Evolutionary conservation across 1,140 invertebrate genomes (phyloP).

Genomic region (Drosophila oshimai): DNA sequence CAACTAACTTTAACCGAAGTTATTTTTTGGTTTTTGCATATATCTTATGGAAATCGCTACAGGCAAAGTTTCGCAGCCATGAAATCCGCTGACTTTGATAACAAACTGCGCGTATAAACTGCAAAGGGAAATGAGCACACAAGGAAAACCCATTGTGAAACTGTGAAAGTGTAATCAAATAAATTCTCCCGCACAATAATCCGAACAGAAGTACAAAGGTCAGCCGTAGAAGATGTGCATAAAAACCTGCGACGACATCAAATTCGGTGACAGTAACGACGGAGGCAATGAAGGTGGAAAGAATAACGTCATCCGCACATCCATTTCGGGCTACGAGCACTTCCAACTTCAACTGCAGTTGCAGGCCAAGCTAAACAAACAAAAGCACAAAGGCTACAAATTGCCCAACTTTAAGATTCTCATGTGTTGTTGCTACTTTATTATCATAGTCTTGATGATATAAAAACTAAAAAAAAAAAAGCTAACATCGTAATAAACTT

Average conservation of each 20-base stretch:
- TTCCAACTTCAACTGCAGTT: conserved; percentile 49
- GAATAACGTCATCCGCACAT: conserved; percentile 39
- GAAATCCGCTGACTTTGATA: conserved; percentile 57
- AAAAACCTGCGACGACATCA: conserved; percentile 61
- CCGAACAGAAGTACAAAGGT: conserved; percentile 28
- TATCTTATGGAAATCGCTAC: conserved; percentile 51
- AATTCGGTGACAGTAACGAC: conserved; percentile 38
- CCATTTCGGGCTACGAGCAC: conserved; percentile 12
- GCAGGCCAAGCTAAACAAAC: conserved; percentile 45
- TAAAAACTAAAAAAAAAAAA: conserved; percentile 17
- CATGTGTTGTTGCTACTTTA: conserved; percentile 69
- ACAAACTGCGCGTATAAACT: conserved; percentile 38
- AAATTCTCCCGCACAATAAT: conserved; percentile 51
- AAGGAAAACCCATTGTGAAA: conserved; percentile 32
- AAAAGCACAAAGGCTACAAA: conserved; percentile 33
- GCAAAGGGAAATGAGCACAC: conserved; percentile 21
- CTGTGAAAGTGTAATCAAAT: conserved; percentile 71
- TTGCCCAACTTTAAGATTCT: conserved; percentile 68
- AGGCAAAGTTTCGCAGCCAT: conserved; percentile 37
- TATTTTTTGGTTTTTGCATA: conserved; percentile 23
- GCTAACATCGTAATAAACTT: not conserved
- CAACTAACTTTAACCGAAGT: conserved; percentile 28
- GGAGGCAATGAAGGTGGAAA: conserved; percentile 25
- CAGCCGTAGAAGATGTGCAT: conserved; percentile 67
- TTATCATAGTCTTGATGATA: conserved; percentile 61